Base-by-base conservation (phyloP, 1,140 invertebrate species). In the Apis dorsata region DNA sequence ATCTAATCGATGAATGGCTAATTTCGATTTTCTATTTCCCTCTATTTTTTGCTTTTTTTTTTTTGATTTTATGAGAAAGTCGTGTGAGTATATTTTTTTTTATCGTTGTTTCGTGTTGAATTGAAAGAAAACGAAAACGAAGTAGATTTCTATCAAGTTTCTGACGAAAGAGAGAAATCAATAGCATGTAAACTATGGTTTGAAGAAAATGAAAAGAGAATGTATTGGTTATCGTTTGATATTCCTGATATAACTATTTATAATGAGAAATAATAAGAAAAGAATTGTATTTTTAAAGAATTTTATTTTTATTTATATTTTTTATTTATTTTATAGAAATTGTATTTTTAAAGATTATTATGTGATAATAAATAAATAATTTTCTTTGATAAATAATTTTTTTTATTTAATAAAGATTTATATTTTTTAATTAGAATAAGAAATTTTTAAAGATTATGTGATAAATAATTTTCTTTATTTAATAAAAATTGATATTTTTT, bases 51-150 rank as follows among this genome's bases (percentile, higher is more conserved):
- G 34, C 34, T 28, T 65, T 2, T 34, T 28, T 24, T 1, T 28
- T 65, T 4, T 9, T 19, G 15, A 28, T 65, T 65, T 1, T 17
- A 10, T 9, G 24, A 17, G 15, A 17, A 15, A 28, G 12, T 24
- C n/a, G 55, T n/a, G 2, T 5, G 55, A 12, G 19, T 49, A 53
- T 65, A 21, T 63, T 63, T 63, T 11, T 24, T 53, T 5, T 63
- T 53, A 76, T 76, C 74, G 49, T 65, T n/a, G 12, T 49, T 60
- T 17, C 28, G 55, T 34, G n/a, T 28, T 62, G 24, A 76, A 76
- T 53, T 11, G 60, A 65, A 53, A 53, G 49, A 13, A 62, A 53
- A 60, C n/a, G 72, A 34, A n/a, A 59, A 74, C 72, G 28, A 60
- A 59, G 28, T 44, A 59, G 28, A 21, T 55, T 9, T 13, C 17